Conservation (phyloP, 2,888 invertebrate species). For the Hypomecis atomaria region DNA sequence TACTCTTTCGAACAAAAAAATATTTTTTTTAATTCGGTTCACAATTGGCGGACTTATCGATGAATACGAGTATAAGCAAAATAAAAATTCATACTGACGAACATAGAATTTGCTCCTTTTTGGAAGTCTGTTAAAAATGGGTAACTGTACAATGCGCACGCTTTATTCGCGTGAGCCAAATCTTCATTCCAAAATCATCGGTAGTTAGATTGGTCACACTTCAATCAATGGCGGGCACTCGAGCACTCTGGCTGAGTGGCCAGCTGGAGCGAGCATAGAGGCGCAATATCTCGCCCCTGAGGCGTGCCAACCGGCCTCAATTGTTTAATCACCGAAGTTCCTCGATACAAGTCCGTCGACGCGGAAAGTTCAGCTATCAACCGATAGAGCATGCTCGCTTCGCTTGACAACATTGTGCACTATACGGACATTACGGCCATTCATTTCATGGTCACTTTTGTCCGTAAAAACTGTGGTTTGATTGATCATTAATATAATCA, state of each 20-base stretch:
- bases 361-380: constrained; percentile 64
- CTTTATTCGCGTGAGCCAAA: too few relatives aligned
- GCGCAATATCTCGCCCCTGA: constrained; percentile 60
- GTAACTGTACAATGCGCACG: too few relatives aligned
- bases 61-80: too few relatives aligned
- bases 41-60: too few relatives aligned
- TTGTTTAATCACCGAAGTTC: constrained; percentile 75
- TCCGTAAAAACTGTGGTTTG: too few relatives aligned
- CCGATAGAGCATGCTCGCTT: constrained; percentile 69
- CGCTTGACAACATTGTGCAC: constrained; percentile 44
- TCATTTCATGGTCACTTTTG: too few relatives aligned
- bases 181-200: background rate
- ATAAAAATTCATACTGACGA: too few relatives aligned
- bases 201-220: constrained; percentile 34
- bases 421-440: background rate
- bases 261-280: constrained; percentile 35
- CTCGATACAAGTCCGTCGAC: constrained; percentile 68
- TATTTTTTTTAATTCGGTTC: too few relatives aligned
- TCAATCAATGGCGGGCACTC: constrained; percentile 29
- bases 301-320: constrained; percentile 54
- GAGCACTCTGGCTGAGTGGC: constrained; percentile 31
- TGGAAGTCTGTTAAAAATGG: too few relatives aligned
- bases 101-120: too few relatives aligned
- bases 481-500: too few relatives aligned
- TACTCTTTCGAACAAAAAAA: too few relatives aligned